Evolutionary conservation across 2,797 vertebrate species (phyloP), one percentile per base, ranked within the genome.

Genomic region (Scolopax rusticola): DNA sequence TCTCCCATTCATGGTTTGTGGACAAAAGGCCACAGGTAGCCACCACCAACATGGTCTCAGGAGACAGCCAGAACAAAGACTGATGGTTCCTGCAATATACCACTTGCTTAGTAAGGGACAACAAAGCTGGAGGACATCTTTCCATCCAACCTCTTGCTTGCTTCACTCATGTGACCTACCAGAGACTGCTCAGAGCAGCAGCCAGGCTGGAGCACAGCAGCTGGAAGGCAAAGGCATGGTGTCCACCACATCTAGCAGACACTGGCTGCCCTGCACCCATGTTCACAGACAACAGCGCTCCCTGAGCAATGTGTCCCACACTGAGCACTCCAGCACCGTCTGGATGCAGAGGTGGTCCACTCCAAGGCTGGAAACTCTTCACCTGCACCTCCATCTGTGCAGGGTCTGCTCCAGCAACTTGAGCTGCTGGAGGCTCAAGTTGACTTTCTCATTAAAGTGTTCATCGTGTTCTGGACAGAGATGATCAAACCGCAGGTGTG

Each of bases 241-340:
- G 33, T 53, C 33, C 47, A 54, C 18, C 19, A 41, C 24, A 43
- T 1, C 0, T 0, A 80, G 17, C 19, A 65, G 38, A 41, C 41
- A 20, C 21, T 4, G 16, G n/a, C 25, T 8, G 0, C 1, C 1
- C 47, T 33, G 64, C 67, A 69, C 17, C 63, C 4, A 1, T 30
- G 15, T 56, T 51, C 36, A 69, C 11, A 86, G 60, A 53, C 2
- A 30, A 56, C 6, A 3, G 61, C 60, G 28, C 4, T 23, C 28
- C 28, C 45, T 5, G 2, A 63, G 50, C 33, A 45, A 28, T 0
- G 18, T 4, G 4, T 65, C 47, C 9, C 0, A 2, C 74, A 41
- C 5, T 0, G 0, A 91, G 79, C 45, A 23, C 57, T 65, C 50
- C 51, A 67, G 45, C 50, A 41, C n/a, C 4, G 0, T 9, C 60